Evolutionary conservation across 2,888 invertebrate genomes (phyloP).

Genomic region (Ditula angustiorana): DNA sequence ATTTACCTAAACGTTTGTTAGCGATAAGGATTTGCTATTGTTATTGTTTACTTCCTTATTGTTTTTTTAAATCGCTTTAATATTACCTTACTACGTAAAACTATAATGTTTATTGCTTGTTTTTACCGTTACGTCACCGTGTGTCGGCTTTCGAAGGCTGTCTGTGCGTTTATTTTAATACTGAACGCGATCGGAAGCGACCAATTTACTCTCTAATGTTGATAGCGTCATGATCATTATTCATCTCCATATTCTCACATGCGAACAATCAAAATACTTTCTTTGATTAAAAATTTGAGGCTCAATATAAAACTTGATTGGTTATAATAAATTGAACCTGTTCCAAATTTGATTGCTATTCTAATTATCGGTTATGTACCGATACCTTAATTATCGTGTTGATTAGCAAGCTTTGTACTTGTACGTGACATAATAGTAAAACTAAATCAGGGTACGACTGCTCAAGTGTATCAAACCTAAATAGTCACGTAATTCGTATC

Average conservation of each 20-base stretch:
- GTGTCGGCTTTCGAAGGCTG: slow-evolving; percentile 54
- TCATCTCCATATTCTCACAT: slow-evolving; percentile 19
- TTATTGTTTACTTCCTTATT: slow-evolving; percentile 35
- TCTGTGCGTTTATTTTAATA: slow-evolving; percentile 49
- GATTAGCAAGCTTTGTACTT: slow-evolving; percentile 28
- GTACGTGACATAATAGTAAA: slow-evolving; percentile 38
- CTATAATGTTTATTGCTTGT: slow-evolving; percentile 14
- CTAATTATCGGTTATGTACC: slow-evolving; percentile 34
- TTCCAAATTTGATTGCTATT: slow-evolving; percentile 24
- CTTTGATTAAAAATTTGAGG: slow-evolving; percentile 20
- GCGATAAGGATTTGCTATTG: slow-evolving; percentile 24
- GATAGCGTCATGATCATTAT: slow-evolving; percentile 41
- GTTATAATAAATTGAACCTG: slow-evolving; percentile 24
- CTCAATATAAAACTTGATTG: slow-evolving; percentile 10
- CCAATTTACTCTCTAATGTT: slow-evolving; percentile 48
- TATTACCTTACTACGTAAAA: slow-evolving; percentile 10
- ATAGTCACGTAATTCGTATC: slow-evolving; percentile 48
- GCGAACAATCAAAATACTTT: slow-evolving; percentile 21
- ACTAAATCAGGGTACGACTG: slow-evolving; percentile 15
- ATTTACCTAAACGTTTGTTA: slow-evolving; percentile 44
- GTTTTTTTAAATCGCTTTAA: slow-evolving; percentile 10
- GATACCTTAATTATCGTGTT: slow-evolving; percentile 9
- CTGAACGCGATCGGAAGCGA: slow-evolving; percentile 53
- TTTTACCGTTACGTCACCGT: slow-evolving; percentile 39
- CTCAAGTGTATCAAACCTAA: slow-evolving; percentile 43